Evolutionary conservation across 2,888 invertebrate genomes (phyloP).

Genomic region (Eristalis tenax): DNA sequence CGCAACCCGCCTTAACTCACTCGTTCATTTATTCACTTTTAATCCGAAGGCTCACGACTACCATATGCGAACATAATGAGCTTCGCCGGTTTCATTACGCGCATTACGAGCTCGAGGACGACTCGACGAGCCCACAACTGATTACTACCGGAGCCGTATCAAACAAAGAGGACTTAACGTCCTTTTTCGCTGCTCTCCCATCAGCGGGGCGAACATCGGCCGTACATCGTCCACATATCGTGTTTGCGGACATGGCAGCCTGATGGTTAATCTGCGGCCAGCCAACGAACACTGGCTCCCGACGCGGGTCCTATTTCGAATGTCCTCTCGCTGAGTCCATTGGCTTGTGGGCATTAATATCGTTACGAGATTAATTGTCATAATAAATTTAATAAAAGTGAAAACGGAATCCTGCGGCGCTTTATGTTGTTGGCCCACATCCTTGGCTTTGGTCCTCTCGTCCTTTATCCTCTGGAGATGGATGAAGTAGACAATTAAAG

Average conservation of each 20-base stretch:
- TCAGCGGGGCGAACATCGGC: too few relatives aligned
- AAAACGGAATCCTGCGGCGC: slow-evolving; percentile 46
- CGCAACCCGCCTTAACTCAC: slow-evolving; percentile 49
- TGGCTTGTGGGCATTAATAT: slow-evolving; percentile 53
- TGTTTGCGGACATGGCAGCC: background rate
- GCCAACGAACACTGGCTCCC: slow-evolving; percentile 12
- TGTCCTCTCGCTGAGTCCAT: slow-evolving; percentile 27
- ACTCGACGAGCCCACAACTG: slow-evolving; percentile 28
- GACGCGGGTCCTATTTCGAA: slow-evolving; percentile 55
- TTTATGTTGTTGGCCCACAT: slow-evolving; percentile 28
- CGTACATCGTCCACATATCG: background rate
- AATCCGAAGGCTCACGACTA: slow-evolving; percentile 64
- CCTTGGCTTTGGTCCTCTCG: background rate
- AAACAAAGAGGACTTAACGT: slow-evolving; percentile 48
- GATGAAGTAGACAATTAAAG: background rate
- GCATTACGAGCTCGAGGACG: background rate
- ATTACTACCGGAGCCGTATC: slow-evolving; percentile 40
- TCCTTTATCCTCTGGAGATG: background rate
- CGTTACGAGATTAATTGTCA: slow-evolving; percentile 65
- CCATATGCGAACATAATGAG: slow-evolving; percentile 67
- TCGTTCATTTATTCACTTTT: slow-evolving; percentile 67
- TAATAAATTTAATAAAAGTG: slow-evolving; percentile 66
- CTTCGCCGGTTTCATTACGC: slow-evolving; percentile 58
- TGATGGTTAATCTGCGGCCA: slow-evolving; percentile 14
- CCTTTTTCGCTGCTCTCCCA: slow-evolving; percentile 25